These are phyloP conservation scores for Tarsius wallacei DNA, from an alignment of 2,797 vertebrate species.

Conservation along the genomic window DNA sequence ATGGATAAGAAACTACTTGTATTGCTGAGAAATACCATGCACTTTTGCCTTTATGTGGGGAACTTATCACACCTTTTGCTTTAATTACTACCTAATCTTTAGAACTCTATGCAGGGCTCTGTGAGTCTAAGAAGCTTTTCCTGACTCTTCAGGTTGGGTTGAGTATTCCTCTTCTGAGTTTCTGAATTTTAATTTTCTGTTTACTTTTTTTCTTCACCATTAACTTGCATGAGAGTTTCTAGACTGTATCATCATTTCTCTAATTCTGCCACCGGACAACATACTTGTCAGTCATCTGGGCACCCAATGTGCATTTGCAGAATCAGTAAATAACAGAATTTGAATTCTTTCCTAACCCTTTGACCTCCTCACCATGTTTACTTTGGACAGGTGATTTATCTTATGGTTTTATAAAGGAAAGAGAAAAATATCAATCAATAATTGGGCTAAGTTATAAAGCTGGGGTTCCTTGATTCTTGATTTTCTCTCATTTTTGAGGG, in stretches of 20 bases:
- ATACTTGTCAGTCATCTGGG: neutral
- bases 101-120: neutral
- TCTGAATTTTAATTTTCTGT: neutral
- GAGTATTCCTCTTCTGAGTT: neutral
- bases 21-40: neutral
- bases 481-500: slow-evolving; percentile 5
- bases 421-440: neutral
- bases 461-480: neutral
- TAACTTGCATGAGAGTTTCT: neutral
- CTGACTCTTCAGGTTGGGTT: neutral
- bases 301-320: neutral
- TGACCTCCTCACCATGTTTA: neutral
- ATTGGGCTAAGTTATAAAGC: neutral
- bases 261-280: neutral
- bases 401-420: slow-evolving; percentile 34
- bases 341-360: neutral
- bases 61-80: neutral
- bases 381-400: slow-evolving; percentile 1
- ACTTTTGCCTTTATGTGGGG: neutral
- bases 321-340: slow-evolving; percentile 27
- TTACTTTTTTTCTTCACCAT: neutral
- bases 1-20: neutral
- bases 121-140: neutral
- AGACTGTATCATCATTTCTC: neutral
- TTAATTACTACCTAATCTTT: neutral